phyloP scores from a whole-genome alignment of 2,888 invertebrate genomes.

The Cyaniris semiargus region DNA sequence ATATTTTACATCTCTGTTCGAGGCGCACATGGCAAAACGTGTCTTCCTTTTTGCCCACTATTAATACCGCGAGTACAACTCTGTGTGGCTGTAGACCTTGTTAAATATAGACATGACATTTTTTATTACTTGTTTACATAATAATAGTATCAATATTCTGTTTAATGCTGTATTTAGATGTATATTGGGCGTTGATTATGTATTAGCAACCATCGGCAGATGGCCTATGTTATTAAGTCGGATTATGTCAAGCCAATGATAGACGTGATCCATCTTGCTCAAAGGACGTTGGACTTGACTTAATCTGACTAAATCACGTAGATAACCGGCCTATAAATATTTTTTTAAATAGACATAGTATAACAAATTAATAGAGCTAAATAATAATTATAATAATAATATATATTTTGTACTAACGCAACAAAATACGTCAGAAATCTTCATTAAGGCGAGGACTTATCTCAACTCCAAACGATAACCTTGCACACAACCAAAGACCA shows the following conservation, averaged over 20 bases:
- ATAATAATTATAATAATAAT: too few relatives aligned
- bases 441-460: too few relatives aligned
- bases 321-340: too few relatives aligned
- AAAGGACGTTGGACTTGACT: too few relatives aligned
- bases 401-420: background rate
- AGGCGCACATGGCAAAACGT: constrained; percentile 33
- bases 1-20: constrained; percentile 6
- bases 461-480: too few relatives aligned
- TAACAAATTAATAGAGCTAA: too few relatives aligned
- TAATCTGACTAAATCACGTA: background rate
- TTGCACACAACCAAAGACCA: too few relatives aligned
- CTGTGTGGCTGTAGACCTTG: constrained; percentile 30
- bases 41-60: constrained; percentile 42
- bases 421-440: background rate
- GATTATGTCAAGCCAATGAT: background rate
- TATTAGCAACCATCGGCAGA: background rate
- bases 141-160: background rate
- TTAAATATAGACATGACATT: constrained; percentile 19
- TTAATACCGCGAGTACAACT: constrained; percentile 48
- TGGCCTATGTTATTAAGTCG: background rate
- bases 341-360: too few relatives aligned
- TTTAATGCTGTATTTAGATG: background rate
- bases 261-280: background rate
- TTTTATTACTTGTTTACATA: background rate
- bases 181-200: too few relatives aligned